Conservation (phyloP, 1,140 invertebrate species). For the Apolygus lucorum region DNA sequence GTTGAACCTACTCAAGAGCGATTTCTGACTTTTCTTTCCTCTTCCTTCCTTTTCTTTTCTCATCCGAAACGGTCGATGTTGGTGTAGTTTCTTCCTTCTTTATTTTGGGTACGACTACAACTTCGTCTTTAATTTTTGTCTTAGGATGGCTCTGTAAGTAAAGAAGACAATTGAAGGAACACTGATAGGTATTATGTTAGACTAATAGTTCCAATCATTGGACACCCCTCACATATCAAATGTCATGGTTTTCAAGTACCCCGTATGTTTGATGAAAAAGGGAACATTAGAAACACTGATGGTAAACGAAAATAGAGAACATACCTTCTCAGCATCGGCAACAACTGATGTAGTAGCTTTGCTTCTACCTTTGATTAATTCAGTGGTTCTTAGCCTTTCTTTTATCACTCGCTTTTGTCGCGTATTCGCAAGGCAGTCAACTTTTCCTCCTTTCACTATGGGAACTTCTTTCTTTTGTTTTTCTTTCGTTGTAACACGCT, state of each 20-base stretch:
- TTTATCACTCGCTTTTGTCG: slow-evolving; percentile 32
- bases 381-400: slow-evolving; percentile 32
- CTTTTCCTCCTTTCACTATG: slow-evolving; percentile 16
- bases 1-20: slow-evolving; percentile 19
- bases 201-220: no score
- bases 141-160: neutral
- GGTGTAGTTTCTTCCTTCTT: slow-evolving; percentile 22
- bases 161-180: no score
- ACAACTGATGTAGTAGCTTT: slow-evolving; percentile 9
- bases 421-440: slow-evolving; percentile 20
- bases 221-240: no score
- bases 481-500: slow-evolving; percentile 11
- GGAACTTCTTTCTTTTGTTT: slow-evolving; percentile 24
- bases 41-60: slow-evolving; percentile 27
- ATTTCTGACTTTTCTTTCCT: slow-evolving; percentile 22
- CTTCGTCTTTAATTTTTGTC: slow-evolving; percentile 26
- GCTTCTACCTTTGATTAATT: slow-evolving; percentile 29
- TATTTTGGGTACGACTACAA: neutral
- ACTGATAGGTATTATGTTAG: no score
- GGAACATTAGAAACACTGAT: no score
- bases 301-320: no score
- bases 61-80: neutral
- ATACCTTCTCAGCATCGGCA: slow-evolving; percentile 8
- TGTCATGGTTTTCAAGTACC: no score
- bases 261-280: no score